These are phyloP conservation scores for Cydia splendana DNA, from an alignment of 1,140 invertebrate species.

Conservation along the genomic window DNA sequence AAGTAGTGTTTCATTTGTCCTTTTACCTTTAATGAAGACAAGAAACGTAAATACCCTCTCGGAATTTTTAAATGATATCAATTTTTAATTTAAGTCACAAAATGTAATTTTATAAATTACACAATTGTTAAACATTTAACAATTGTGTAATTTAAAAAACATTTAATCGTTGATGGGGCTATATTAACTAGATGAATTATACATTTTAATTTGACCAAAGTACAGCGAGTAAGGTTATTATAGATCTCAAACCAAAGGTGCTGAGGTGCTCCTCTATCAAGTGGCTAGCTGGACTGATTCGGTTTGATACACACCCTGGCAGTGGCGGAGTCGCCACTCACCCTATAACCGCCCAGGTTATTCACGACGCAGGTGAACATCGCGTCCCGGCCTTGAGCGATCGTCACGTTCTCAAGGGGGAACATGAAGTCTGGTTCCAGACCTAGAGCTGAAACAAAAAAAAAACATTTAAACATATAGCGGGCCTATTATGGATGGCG, in stretches of 20 bases:
- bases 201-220: neutral
- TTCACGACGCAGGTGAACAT: conserved; percentile 94
- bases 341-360: conserved; percentile 94
- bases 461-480: neutral
- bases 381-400: conserved; percentile 91
- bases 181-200: neutral
- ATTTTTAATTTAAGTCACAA: too few species aligned
- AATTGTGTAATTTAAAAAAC: too few species aligned
- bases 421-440: conserved; percentile 92
- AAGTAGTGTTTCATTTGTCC: too few species aligned
- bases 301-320: conserved; percentile 88
- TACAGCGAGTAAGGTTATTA: conserved; percentile 41
- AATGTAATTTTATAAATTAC: too few species aligned
- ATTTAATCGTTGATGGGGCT: conserved; percentile 1
- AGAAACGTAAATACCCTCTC: too few species aligned
- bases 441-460: conserved; percentile 73
- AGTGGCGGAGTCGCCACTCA: conserved; percentile 92
- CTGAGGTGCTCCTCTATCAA: conserved; percentile 67
- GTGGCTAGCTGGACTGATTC: conserved; percentile 71
- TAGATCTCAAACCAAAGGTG: conserved; percentile 68
- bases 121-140: too few species aligned
- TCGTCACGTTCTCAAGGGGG: conserved; percentile 92
- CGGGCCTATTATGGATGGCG: too few species aligned
- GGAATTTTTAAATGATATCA: too few species aligned
- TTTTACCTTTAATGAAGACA: too few species aligned